These are phyloP conservation scores for Pristionchus fissidentatus DNA, from an alignment of 2,888 invertebrate genomes.

Conservation along the genomic window DNA sequence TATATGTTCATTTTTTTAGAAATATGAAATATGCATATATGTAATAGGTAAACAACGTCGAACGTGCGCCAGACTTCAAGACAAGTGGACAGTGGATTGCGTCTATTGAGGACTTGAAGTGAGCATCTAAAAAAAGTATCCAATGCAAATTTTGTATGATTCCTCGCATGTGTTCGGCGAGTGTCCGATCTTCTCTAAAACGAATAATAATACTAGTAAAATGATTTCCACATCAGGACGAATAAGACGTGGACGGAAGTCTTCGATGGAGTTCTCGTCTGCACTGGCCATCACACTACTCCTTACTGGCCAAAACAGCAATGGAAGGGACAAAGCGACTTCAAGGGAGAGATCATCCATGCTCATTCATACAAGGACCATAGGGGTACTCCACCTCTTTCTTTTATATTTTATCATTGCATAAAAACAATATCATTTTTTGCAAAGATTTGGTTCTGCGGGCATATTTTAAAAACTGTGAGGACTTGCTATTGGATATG, in stretches of 20 bases:
- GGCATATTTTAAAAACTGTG: too few relatives aligned
- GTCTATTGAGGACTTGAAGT: slow-evolving; percentile 62
- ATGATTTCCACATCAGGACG: neutral
- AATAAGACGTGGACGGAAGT: slow-evolving; percentile 57
- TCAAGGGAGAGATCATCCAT: slow-evolving; percentile 73
- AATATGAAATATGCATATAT: neutral
- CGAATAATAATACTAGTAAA: neutral
- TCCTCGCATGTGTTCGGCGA: neutral
- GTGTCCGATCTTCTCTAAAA: neutral
- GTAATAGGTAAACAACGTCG: slow-evolving; percentile 56
- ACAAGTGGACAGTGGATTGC: slow-evolving; percentile 75
- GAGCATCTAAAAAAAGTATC: too few relatives aligned
- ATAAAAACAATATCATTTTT: neutral
- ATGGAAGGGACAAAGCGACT: slow-evolving; percentile 65
- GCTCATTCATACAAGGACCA: slow-evolving; percentile 74
- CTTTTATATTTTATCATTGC: neutral
- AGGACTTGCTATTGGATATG: neutral
- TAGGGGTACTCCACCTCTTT: slow-evolving; percentile 54
- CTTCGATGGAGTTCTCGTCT: slow-evolving; percentile 79
- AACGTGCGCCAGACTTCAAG: slow-evolving; percentile 72
- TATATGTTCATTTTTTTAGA: too few relatives aligned
- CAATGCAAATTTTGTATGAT: neutral
- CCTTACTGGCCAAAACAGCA: slow-evolving; percentile 76
- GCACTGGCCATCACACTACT: slow-evolving; percentile 78
- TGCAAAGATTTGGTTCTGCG: neutral